Conservation (phyloP, 2,888 invertebrate genomes). For the Diarsia dahlii region DNA sequence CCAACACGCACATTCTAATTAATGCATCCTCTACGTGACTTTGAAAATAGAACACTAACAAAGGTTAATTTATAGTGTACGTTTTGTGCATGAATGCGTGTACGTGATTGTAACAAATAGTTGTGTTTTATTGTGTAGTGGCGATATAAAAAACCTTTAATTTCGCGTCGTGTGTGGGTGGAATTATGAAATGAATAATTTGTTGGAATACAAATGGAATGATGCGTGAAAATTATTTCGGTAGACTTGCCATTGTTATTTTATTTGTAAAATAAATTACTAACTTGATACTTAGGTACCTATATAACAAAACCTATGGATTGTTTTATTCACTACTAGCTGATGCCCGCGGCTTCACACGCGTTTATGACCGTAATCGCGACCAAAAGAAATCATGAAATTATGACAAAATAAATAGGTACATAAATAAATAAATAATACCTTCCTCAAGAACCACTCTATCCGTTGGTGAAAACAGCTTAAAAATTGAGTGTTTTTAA, state of each 20-base stretch:
- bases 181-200: slow-evolving; percentile 33
- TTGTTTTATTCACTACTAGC: neutral
- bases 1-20: slow-evolving; percentile 67
- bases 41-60: slow-evolving; percentile 77
- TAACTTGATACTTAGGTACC: neutral
- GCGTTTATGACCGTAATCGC: too few species aligned
- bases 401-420: too few species aligned
- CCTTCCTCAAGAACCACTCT: too few species aligned
- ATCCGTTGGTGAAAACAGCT: too few species aligned
- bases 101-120: slow-evolving; percentile 86
- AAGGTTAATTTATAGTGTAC: slow-evolving; percentile 76
- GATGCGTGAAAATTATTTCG: neutral
- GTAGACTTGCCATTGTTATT: too few species aligned
- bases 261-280: neutral
- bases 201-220: neutral
- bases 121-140: slow-evolving; percentile 74
- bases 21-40: slow-evolving; percentile 81
- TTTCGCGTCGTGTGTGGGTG: slow-evolving; percentile 72
- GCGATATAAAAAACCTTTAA: slow-evolving; percentile 72
- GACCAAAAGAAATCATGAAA: too few species aligned
- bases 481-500: too few species aligned
- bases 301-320: neutral
- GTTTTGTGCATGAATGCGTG: slow-evolving; percentile 78
- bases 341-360: too few species aligned
- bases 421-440: too few species aligned